Base-by-base conservation (phyloP, 2,888 invertebrate species). In the Oligia strigilis region DNA sequence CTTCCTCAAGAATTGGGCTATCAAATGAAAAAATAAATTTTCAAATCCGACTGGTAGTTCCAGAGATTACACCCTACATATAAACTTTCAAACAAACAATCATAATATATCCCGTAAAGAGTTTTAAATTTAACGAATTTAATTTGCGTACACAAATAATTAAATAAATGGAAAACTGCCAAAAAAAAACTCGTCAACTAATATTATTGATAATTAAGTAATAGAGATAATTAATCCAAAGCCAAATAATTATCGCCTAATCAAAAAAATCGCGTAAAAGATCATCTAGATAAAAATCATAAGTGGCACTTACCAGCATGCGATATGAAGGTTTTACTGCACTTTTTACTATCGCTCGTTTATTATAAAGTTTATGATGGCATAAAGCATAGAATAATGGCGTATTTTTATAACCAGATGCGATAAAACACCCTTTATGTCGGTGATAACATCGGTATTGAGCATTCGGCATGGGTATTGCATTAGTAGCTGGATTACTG, bases 281-380 rank as follows among this genome's bases (percentile, higher is more conserved):
- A 80, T 84, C 79, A 89, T 84, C 85, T 81, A 76, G 83, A 85
- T 81, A 84, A 91, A 92, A 91, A 90, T 81, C 91, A 90, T 92
- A 91, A 92, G 92, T 90, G 91, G 80, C 84, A 88, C 88, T 81
- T 88, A 88, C 90, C 85, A 83, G 81, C 89, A 94, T 94, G 95
- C 95, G 93, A 96, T 94, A 94, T 93, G 92, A 94, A 93, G 92
- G 84, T 88, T 92, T 92, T 94, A 95, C 93, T 92, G 91, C 92
- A 88, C 85, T 93, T 95, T 96, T 96, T 96, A 96, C 92, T 93
- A 92, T 85, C 85, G 92, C 92, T 92, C 95, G 95, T 96, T 96
- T 96, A 96, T 96, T 96, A 96, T 96, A 95, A 96, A 96, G 92
- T 96, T 97, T 97, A 97, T 95, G 94, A 90, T 90, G 89, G 91